phyloP scores from a whole-genome alignment of 2,888 invertebrate genomes.

The Melinaea marsaeus region DNA sequence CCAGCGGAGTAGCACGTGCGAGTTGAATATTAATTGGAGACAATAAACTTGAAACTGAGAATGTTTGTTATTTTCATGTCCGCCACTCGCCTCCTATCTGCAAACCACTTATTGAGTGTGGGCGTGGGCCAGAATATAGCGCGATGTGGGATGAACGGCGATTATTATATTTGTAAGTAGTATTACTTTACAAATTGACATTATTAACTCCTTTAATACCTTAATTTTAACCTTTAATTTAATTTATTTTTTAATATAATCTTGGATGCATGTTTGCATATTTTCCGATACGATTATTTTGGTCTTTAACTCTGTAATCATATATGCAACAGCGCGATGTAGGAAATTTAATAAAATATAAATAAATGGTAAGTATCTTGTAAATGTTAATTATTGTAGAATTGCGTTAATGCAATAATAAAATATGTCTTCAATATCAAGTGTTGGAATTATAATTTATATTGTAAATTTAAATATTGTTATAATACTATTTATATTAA shows the following conservation, averaged over 20 bases:
- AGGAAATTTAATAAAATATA: too few species aligned
- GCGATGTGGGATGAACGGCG: neutral
- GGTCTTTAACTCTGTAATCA: too few species aligned
- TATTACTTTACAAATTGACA: constrained; percentile 5
- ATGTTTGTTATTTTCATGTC: constrained; percentile 25
- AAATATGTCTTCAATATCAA: too few species aligned
- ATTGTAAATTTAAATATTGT: too few species aligned
- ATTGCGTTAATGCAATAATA: too few species aligned
- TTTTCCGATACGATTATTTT: neutral
- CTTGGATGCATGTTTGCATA: neutral
- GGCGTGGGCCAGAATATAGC: constrained; percentile 38
- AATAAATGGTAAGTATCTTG: too few species aligned
- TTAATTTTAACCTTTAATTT: too few species aligned
- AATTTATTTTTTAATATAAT: neutral
- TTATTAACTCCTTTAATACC: neutral
- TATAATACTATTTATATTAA: too few species aligned
- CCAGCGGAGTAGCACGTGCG: constrained; percentile 56
- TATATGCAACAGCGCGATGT: too few species aligned
- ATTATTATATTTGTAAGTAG: constrained; percentile 1
- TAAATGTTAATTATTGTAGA: too few species aligned
- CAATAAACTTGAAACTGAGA: constrained; percentile 43
- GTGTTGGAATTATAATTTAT: too few species aligned
- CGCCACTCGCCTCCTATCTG: constrained; percentile 24
- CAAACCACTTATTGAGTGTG: constrained; percentile 38
- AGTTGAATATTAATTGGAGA: constrained; percentile 56